Evolutionary conservation across 2,797 vertebrate species (phyloP), one percentile per base, ranked within the genome.

Genomic region (Mareca strepera): DNA sequence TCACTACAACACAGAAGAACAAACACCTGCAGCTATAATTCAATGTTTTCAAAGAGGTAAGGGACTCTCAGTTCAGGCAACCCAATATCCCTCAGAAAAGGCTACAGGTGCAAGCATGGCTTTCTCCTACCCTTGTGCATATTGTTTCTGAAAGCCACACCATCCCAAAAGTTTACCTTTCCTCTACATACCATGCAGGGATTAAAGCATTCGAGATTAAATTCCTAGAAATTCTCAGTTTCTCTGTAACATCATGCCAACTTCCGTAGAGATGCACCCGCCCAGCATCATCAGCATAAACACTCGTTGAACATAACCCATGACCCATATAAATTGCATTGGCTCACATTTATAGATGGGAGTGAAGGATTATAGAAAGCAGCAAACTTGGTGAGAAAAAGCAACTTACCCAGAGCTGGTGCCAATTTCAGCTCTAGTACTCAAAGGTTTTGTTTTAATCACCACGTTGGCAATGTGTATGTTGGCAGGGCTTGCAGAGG

Each of bases 231-330:
- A 72, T 70, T 48, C 28, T 46, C 21, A 41, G 20, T 78, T 78
- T 70, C 35, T n/a, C 35, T 77, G 8, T 7, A n/a, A 64, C 10
- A 64, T 25, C 21, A 20, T 2, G 2, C 25, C 62, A 70, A 8
- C 56, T 69, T 69, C 16, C 48, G 41, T 12, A 44, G 16, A 88
- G 39, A 44, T 5, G 26, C 33, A 28, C 26, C 15, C 73, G 33
- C 12, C 35, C 44, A 37, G 35, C 55, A 76, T 7, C 31, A 53
- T 15, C 15, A 7, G 43, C 52, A n/a, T 13, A 50, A 78, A 55
- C 31, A 66, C 28, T 68, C 66, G n/a, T 1, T 12, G 67, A 58
- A 68, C 17, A 17, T 33, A 60, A 46, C 11, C 11, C 0, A 0
- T 14, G 20, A 68, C n/a, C n/a, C 37, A 48, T 18, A 2, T 2